Evolutionary conservation across 2,888 invertebrate species (phyloP).

Genomic region (Eupelmus urozonus): DNA sequence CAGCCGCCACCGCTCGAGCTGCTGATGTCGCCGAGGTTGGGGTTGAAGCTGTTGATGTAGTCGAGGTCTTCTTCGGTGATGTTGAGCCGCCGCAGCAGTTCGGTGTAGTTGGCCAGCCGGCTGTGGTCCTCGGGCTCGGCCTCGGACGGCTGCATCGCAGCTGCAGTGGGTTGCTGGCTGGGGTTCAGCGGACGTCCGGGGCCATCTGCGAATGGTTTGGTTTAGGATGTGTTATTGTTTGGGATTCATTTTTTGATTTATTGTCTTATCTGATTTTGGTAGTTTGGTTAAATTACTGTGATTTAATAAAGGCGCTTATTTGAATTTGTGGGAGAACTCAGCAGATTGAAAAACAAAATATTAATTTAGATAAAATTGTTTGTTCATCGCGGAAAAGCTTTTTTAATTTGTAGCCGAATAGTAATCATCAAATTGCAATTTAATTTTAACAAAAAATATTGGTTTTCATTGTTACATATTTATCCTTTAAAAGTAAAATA

Average conservation of each 20-base stretch:
- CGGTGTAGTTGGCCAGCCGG: slow-evolving; percentile 41
- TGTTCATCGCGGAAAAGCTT: no score
- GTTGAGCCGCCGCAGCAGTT: slow-evolving; percentile 63
- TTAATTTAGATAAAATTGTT: no score
- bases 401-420: no score
- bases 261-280: neutral
- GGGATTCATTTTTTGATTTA: neutral
- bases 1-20: slow-evolving; percentile 3
- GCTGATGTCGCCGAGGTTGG: neutral
- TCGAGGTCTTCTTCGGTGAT: slow-evolving; percentile 71
- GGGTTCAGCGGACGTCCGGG: neutral
- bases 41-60: slow-evolving; percentile 66
- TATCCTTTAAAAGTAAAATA: no score
- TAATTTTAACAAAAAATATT: no score
- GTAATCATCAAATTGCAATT: no score
- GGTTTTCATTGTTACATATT: no score
- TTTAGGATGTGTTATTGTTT: neutral
- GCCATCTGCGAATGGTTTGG: slow-evolving; percentile 29
- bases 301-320: neutral
- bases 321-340: neutral
- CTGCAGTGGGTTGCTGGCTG: neutral
- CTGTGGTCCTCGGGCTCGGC: neutral
- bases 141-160: slow-evolving; percentile 6
- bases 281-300: neutral
- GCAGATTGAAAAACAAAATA: neutral